Percentiles rank a stretch among this genome's conserved stretches.
Evolutionary conservation across 2,888 invertebrate species (phyloP).

Genomic region (Folsomia manolachei): DNA sequence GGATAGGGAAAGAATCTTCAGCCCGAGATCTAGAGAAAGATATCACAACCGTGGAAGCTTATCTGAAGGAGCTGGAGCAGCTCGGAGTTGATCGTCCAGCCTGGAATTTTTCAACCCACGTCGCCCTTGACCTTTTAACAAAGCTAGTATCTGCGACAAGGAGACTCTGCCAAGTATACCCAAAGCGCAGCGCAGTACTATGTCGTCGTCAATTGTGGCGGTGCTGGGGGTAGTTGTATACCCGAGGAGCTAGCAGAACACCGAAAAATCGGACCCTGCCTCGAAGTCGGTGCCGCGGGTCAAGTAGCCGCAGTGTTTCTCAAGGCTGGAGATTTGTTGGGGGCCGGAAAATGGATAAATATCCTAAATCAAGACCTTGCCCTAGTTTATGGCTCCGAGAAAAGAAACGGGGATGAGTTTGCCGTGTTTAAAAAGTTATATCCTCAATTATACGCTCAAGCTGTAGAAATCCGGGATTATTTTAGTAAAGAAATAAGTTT

Average conservation of each 20-base stretch:
- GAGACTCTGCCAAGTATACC: neutral
- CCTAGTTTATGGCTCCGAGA: neutral
- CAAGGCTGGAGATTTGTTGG: neutral
- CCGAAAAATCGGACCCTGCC: neutral
- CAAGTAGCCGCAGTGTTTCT: neutral
- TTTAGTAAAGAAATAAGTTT: no score
- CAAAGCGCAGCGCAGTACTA: conserved; percentile 1
- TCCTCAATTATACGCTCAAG: conserved; percentile 2
- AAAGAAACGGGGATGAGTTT: no score
- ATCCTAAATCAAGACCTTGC: neutral
- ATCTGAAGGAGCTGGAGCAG: conserved; percentile 3
- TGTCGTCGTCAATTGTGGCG: neutral
- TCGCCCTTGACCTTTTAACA: neutral
- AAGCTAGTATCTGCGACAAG: conserved; percentile 4
- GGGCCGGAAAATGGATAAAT: conserved; percentile 12
- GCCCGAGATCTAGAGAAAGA: neutral
- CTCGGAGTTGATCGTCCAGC: neutral
- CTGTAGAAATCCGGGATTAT: no score
- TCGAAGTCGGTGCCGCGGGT: conserved; percentile 9
- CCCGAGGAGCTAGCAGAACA: neutral
- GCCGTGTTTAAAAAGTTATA: conserved; percentile 2
- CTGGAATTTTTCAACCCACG: conserved; percentile 12
- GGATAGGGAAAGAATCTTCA: neutral
- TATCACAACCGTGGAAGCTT: neutral
- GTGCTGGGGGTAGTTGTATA: neutral